Conservation (phyloP, 2,797 vertebrate genomes). For the Sebastes kiyomatsui region DNA sequence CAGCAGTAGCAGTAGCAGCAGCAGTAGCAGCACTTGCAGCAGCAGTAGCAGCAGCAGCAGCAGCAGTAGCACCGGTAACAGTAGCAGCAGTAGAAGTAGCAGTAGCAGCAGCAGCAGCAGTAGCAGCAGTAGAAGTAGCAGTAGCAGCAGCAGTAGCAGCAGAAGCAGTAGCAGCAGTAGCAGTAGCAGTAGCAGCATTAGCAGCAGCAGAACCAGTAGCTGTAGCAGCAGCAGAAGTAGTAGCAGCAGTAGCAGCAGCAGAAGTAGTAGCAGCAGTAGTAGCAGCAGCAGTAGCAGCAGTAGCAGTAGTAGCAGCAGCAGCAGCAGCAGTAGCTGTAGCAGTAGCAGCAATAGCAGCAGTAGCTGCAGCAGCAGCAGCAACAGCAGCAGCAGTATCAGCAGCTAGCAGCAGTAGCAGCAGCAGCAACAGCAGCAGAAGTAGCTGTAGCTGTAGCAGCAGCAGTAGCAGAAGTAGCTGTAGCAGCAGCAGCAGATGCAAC, state of each 20-base stretch:
- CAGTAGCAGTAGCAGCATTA: fast-evolving
- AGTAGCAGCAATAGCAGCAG: fast-evolving
- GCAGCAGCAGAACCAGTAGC: fast-evolving
- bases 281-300: fast-evolving
- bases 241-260: fast-evolving
- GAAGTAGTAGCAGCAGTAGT: fast-evolving
- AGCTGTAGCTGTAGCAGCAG: no score
- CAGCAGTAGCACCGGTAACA: no score
- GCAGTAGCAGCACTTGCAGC: fast-evolving
- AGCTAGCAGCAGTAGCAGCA: fast-evolving
- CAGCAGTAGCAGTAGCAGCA: fast-evolving
- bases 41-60: fast-evolving
- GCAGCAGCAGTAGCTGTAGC: fast-evolving
- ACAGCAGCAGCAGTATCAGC: fast-evolving
- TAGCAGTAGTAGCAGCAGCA: fast-evolving
- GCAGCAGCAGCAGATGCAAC: no score
- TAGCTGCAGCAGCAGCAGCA: fast-evolving
- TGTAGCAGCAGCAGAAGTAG: fast-evolving
- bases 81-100: fast-evolving
- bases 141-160: fast-evolving
- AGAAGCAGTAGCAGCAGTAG: fast-evolving
- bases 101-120: fast-evolving
- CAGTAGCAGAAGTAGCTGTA: no score
- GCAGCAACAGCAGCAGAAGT: no score
- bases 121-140: fast-evolving